A percentile compares a stretch with the other conserved stretches of the same genome.
Evolutionary conservation across 2,888 invertebrate genomes (phyloP).

Genomic region (Spilosoma lubricipeda): DNA sequence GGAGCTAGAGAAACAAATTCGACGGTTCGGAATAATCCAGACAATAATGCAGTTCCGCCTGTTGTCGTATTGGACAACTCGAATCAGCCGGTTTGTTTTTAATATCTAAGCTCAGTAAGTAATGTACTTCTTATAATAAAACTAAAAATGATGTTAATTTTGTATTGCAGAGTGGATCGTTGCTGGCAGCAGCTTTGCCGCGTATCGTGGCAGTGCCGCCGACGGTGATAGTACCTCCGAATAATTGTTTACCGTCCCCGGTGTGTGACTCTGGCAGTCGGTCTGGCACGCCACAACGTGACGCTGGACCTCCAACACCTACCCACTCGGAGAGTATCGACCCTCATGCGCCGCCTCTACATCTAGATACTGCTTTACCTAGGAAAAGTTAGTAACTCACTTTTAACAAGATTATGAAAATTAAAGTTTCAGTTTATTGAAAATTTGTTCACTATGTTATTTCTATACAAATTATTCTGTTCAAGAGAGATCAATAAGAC

Average conservation of each 20-base stretch:
- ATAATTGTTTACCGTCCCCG: constrained; percentile 69
- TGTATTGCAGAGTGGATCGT: constrained; percentile 83
- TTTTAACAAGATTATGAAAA: background rate
- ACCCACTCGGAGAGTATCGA: constrained; percentile 82
- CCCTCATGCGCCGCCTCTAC: constrained; percentile 81
- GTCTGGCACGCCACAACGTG: constrained; percentile 73
- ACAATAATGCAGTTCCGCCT: constrained; percentile 70
- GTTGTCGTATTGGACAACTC: constrained; percentile 81
- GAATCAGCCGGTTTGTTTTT: constrained; percentile 70
- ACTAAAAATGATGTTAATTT: background rate
- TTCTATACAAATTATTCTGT: background rate
- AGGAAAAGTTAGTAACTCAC: constrained; percentile 72
- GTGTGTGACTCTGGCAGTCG: constrained; percentile 63
- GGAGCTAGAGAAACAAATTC: constrained; percentile 76
- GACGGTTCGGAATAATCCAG: constrained; percentile 60
- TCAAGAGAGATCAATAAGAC: background rate
- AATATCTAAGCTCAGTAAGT: background rate
- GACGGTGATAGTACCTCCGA: constrained; percentile 65
- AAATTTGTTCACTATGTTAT: background rate
- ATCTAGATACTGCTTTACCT: constrained; percentile 85
- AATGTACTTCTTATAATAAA: background rate
- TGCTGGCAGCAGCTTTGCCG: constrained; percentile 89
- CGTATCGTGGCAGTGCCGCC: constrained; percentile 84
- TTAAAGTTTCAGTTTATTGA: background rate
- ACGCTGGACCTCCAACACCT: constrained; percentile 82